Base-by-base conservation (phyloP, 2,113 vertebrate species). In the Smithornis capensis region DNA sequence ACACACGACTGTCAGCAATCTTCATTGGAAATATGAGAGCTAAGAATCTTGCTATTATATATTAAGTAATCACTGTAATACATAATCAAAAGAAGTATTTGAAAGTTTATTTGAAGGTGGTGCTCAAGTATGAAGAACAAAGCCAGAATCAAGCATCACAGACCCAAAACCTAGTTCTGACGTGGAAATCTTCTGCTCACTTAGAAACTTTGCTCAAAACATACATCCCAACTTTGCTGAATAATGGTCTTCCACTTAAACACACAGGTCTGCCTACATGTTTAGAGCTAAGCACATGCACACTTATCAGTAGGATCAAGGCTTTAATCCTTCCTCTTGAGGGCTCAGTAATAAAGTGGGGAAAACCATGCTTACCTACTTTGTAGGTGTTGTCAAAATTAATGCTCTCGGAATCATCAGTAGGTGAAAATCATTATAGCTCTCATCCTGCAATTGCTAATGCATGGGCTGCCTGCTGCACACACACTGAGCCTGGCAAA, bases 371-470 rank as follows among this genome's bases (percentile, higher is more conserved):
- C 84, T 92, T 91, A 57, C 93, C 75, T 59, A 23, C 53, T 68
- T 95, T 75, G 76, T 86, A 93, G 52, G 38, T 89, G 60, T 74
- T 90, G 90, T 89, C 92, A 95, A 93, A 91, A 95, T 90, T 90
- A 92, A 94, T 86, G 94, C 42, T 93, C 49, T 37, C 2, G 3
- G 83, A 94, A 68, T 73, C 4, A 3, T 85, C 87, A 83, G 81
- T 68, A 79, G 93, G 70, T 89, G 62, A 97, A 96, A 94, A 95
- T 89, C 91, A 87, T 91, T 92, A 94, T 42, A 65, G 89, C 21
- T 90, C 86, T 90, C 76, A 90, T 81, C 83, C 90, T 44, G 86
- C 92, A 89, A 86, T 73, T 95, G 82, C 56, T 94, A 94, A 95
- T 47, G 80, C 88, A 64, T 7, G 14, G 47, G 65, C 68, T 93